Conservation (phyloP, 2,888 invertebrate genomes). For the Torymus texanus region DNA sequence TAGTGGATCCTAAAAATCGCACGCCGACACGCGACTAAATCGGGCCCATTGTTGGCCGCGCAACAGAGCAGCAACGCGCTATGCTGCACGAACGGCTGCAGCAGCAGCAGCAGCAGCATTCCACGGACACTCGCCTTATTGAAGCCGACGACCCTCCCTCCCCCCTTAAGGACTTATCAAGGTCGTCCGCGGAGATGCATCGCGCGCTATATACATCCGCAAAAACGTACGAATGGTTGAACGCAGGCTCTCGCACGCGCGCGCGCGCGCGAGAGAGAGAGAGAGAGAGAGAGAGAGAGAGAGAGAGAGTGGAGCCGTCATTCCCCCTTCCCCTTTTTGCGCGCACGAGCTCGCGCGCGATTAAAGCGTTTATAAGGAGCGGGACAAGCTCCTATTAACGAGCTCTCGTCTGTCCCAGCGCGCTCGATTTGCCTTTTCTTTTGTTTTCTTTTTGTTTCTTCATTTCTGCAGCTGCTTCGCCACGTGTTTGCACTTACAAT, state of each 20-base stretch:
- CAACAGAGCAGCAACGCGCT: neutral
- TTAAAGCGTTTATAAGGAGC: slow-evolving; percentile 36
- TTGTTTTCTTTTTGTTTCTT: slow-evolving; percentile 9
- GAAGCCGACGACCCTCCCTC: neutral
- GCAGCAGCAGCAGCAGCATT: slow-evolving; percentile 29
- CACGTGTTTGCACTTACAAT: slow-evolving; percentile 13
- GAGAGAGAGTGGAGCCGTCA: neutral
- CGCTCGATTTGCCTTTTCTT: neutral
- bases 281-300: neutral
- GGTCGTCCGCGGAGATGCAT: slow-evolving; percentile 11
- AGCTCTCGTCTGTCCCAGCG: neutral
- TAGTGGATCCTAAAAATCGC: slow-evolving; percentile 41
- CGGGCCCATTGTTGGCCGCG: slow-evolving; percentile 32
- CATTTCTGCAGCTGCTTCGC: neutral
- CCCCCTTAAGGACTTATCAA: slow-evolving; percentile 31
- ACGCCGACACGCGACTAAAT: slow-evolving; percentile 13
- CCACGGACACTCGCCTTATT: slow-evolving; percentile 10
- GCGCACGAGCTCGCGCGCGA: neutral
- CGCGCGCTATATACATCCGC: neutral
- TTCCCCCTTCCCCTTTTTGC: neutral
- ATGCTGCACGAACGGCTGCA: neutral
- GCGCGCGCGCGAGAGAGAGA: too few species aligned
- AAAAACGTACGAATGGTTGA: slow-evolving; percentile 21
- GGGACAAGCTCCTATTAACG: slow-evolving; percentile 39
- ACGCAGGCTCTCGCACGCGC: too few species aligned